Percentiles rank a stretch among this genome's conserved stretches.
Conservation (phyloP, 2,888 invertebrate species). For the Eumerus sabulonum region DNA sequence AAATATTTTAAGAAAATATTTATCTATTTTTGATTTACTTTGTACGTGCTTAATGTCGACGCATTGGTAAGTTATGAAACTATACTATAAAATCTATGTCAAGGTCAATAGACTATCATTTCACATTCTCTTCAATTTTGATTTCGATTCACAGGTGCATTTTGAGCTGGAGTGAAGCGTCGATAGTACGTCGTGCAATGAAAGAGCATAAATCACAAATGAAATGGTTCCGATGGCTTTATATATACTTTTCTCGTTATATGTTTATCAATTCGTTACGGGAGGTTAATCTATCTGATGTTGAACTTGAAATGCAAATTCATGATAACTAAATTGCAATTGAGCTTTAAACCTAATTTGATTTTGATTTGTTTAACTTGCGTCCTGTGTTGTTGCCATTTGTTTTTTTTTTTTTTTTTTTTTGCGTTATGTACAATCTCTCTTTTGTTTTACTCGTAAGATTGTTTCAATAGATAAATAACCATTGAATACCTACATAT, state of each 20-base stretch:
- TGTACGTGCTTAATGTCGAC: slow-evolving; percentile 88
- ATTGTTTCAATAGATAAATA: slow-evolving; percentile 35
- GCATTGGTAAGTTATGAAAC: slow-evolving; percentile 83
- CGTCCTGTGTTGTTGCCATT: slow-evolving; percentile 56
- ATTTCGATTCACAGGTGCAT: slow-evolving; percentile 81
- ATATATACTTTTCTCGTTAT: slow-evolving; percentile 93
- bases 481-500: no score
- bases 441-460: slow-evolving; percentile 22
- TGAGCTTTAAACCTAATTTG: slow-evolving; percentile 46
- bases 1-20: slow-evolving; percentile 91
- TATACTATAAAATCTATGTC: slow-evolving; percentile 18
- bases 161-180: slow-evolving; percentile 82
- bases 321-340: slow-evolving; percentile 79
- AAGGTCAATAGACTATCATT: slow-evolving; percentile 16
- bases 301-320: slow-evolving; percentile 86
- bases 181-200: slow-evolving; percentile 88
- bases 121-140: slow-evolving; percentile 15
- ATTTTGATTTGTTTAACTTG: slow-evolving; percentile 28
- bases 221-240: slow-evolving; percentile 95
- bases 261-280: slow-evolving; percentile 93
- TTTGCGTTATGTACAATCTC: slow-evolving; percentile 1
- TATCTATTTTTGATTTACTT: slow-evolving; percentile 89
- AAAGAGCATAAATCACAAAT: slow-evolving; percentile 92
- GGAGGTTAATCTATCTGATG: slow-evolving; percentile 86
- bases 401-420: slow-evolving; percentile 20